Conservation (phyloP, 2,888 invertebrate genomes). For the Callyntrura guangdongensis region DNA sequence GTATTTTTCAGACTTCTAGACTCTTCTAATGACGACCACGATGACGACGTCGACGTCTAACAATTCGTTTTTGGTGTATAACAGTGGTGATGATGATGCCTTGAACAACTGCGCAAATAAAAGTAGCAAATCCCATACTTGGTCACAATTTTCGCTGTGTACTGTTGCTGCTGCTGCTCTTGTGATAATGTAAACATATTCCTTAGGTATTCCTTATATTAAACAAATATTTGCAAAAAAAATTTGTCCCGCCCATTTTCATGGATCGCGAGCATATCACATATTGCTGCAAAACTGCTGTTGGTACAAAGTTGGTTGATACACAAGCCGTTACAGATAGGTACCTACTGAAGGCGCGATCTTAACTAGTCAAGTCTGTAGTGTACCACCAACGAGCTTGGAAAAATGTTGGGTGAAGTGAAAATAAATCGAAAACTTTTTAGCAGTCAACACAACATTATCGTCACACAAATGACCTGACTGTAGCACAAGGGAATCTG, state of each 20-base stretch:
- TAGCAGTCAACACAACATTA: constrained; percentile 37
- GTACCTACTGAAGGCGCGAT: too few relatives aligned
- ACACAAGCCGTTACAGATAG: too few relatives aligned
- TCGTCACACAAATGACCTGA: constrained; percentile 72
- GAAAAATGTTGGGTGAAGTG: constrained; percentile 19
- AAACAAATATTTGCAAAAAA: constrained; percentile 38
- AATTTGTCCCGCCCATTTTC: constrained; percentile 5
- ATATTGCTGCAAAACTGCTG: neutral
- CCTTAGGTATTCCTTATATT: neutral
- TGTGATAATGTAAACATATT: constrained; percentile 1
- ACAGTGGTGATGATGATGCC: neutral
- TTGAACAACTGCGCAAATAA: neutral
- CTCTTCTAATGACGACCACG: too few relatives aligned
- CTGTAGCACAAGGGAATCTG: neutral
- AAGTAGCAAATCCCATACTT: too few relatives aligned
- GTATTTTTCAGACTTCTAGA: neutral
- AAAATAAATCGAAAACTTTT: constrained; percentile 67
- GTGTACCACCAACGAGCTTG: neutral
- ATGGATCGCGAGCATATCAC: constrained; percentile 22
- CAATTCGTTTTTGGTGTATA: neutral
- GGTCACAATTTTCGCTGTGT: neutral
- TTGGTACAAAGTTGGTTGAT: too few relatives aligned
- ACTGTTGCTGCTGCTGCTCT: constrained; percentile 1
- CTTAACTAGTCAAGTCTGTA: too few relatives aligned
- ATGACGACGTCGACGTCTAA: too few relatives aligned